Evolutionary conservation across 2,113 vertebrate species (phyloP).

Genomic region (Donacobius atricapilla): DNA sequence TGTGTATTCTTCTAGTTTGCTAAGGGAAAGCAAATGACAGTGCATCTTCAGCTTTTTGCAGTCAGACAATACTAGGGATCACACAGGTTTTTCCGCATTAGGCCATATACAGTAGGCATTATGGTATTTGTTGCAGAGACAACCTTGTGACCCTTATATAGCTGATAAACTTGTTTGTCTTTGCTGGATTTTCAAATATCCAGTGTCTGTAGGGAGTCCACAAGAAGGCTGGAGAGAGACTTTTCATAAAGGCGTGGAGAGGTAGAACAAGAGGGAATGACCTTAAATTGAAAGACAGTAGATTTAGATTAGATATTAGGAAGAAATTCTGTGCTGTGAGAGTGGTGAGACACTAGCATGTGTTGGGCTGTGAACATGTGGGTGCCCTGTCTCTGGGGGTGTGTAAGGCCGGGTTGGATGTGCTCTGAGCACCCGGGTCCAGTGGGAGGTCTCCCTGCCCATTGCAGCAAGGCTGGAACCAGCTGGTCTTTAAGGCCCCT

Average conservation of each 20-base stretch:
- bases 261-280: neutral
- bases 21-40: neutral
- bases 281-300: neutral
- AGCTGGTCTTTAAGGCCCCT: too few relatives aligned
- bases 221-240: neutral
- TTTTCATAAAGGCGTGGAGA: neutral
- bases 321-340: neutral
- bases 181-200: neutral
- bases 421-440: neutral
- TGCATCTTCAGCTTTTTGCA: accelerated
- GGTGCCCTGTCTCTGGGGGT: neutral
- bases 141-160: neutral
- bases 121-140: neutral
- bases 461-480: neutral
- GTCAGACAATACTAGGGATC: accelerated
- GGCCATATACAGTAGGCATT: neutral
- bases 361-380: neutral
- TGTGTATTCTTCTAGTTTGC: accelerated
- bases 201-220: neutral
- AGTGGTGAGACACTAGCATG: accelerated
- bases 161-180: neutral
- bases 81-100: accelerated
- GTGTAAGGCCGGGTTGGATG: neutral
- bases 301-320: neutral
- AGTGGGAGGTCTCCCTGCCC: neutral